Percentiles rank a stretch among this genome's conserved stretches.
Evolutionary conservation across 2,113 vertebrate species (phyloP).

Genomic region (Ceyx melanurus): DNA sequence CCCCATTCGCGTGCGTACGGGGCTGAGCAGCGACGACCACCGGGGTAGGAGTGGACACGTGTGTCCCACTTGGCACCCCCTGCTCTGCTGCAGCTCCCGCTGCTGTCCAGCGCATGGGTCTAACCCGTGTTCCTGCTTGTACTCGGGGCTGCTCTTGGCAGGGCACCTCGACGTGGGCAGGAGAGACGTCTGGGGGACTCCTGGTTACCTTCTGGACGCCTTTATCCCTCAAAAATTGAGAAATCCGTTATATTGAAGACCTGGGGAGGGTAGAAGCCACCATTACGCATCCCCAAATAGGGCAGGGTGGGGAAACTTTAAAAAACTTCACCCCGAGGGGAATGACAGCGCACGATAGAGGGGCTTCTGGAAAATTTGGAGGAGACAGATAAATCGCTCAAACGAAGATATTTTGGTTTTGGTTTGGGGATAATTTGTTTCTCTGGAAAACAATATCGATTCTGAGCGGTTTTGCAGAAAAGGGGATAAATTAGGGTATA

Average conservation of each 20-base stretch:
- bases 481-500: not conserved
- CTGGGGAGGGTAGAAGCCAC: not conserved
- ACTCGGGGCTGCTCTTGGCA: not conserved
- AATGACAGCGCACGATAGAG: not conserved
- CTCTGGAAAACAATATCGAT: not conserved
- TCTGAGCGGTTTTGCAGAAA: not conserved
- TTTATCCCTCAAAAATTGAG: not conserved
- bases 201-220: not conserved
- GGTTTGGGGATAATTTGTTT: not conserved
- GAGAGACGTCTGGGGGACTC: not conserved
- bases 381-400: not conserved
- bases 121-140: not conserved
- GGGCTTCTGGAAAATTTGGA: not conserved
- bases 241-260: constrained; percentile 24
- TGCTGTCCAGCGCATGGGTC: not conserved
- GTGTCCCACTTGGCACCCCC: not conserved
- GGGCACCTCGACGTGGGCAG: not conserved
- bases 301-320: not conserved
- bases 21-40: not conserved
- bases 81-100: not conserved
- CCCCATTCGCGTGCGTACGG: not conserved
- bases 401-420: not conserved
- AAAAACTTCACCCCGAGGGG: not conserved
- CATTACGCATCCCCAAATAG: not conserved
- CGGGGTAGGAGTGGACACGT: not conserved